These are phyloP conservation scores for Eulemur coronatus DNA, from an alignment of 2,797 vertebrate species.

Conservation along the genomic window DNA sequence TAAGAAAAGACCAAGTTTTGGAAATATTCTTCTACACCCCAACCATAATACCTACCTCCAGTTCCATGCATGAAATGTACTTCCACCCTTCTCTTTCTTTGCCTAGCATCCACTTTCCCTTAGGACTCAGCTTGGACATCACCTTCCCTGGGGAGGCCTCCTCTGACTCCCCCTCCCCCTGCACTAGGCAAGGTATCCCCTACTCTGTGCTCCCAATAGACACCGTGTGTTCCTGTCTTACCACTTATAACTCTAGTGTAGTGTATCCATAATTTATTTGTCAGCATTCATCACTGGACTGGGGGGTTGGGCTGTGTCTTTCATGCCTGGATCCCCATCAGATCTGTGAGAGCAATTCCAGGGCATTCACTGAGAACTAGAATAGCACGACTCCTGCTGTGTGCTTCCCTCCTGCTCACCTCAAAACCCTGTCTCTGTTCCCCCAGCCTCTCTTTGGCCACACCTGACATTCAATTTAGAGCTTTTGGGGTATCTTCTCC, in stretches of 20 bases:
- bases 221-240: not conserved
- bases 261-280: not conserved
- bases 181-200: not conserved
- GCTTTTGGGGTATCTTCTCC: not conserved
- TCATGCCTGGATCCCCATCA: not conserved
- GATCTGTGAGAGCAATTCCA: not conserved
- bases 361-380: not conserved
- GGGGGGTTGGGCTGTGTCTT: not conserved
- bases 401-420: not conserved
- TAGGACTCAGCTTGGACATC: not conserved
- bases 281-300: not conserved
- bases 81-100: not conserved
- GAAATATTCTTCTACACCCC: not conserved
- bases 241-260: not conserved
- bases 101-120: not conserved
- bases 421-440: not conserved
- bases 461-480: not conserved
- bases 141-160: not conserved
- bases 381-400: not conserved
- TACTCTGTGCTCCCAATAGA: not conserved
- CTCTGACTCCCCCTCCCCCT: rapidly evolving
- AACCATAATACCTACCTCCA: not conserved
- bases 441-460: not conserved
- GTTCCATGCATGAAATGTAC: not conserved
- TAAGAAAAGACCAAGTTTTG: conserved; percentile 2